Base-by-base conservation (phyloP, 2,888 invertebrate genomes). In the Netelia inedita region DNA sequence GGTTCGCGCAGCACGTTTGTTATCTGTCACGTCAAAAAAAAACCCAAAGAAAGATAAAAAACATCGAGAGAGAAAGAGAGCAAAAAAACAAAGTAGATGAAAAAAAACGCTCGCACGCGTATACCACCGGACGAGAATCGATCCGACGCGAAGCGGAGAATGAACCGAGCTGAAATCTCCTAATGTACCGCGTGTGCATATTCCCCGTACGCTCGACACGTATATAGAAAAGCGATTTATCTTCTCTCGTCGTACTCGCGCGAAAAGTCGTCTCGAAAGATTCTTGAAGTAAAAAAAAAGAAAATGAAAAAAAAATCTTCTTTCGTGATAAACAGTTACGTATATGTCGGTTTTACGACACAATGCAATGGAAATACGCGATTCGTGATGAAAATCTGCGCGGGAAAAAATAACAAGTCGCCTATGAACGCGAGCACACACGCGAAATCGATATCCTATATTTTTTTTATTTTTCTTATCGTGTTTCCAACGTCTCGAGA, bases 11-110 rank as follows among this genome's bases (percentile, higher is more conserved):
- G 71, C 53, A 79, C 35, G 41, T 23, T 72, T 72, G 61, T 55
- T 65, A 79, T 65, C 65, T 41, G 65, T 79, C 72, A 55, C 63
- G 72, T 72, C 43, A 69, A 59, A 69, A 16, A 50, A 59, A 35
- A 35, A 28, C 28, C 28, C 21, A 69, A 10, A 28, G 14, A 28
- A 72, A 1, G 35, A 61, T 14, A 19, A 23, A 46, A 41, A 14
- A 46, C 46, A 16, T 6, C 14, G 53, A 16, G 53, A 53, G 16
- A 9, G 21, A 65, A 68, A 8, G 66, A 16, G 21, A 57, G 6
- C 2, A 28, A 50, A 50, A n/a, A 28, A 28, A 28, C 28, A 28
- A 53, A 28, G 10, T 41, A 65, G 46, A 21, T 14, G 35, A 16
- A 41, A 11, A 23, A 16, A 35, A 14, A 9, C 23, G 46, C 14